These are phyloP conservation scores for Apostichopus californicus DNA, from an alignment of 35 echinoderm and acorn worm genomes.

Conservation along the genomic window DNA sequence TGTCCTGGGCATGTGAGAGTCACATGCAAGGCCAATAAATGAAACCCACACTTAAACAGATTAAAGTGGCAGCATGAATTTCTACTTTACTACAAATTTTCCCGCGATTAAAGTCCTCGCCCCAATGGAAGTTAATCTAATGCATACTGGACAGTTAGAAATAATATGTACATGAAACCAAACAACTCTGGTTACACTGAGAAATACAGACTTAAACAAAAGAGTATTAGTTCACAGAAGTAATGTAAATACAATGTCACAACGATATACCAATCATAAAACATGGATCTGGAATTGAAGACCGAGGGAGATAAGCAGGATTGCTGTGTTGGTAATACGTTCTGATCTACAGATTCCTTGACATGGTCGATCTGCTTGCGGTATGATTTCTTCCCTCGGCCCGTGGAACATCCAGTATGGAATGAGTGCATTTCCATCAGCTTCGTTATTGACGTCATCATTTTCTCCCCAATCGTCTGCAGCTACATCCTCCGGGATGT, in stretches of 20 bases:
- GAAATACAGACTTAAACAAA: not conserved
- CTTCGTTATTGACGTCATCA: not conserved
- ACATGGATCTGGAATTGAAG: not conserved
- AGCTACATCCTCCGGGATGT: not conserved
- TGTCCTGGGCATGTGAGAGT: no score
- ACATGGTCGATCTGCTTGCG: not conserved
- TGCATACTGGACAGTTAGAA: not conserved
- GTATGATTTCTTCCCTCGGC: not conserved
- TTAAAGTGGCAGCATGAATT: no score
- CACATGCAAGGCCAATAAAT: no score
- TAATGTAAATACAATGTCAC: no score
- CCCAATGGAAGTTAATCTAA: not conserved
- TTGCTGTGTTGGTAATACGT: not conserved
- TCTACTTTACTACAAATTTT: not conserved
- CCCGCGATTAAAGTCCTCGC: constrained; percentile 29
- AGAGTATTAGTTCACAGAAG: not conserved
- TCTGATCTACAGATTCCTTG: not conserved
- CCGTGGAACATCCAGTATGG: constrained; percentile 16
- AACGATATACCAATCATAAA: not conserved
- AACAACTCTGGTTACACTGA: not conserved
- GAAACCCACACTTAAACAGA: no score
- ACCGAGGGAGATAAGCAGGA: no score
- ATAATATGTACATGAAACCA: not conserved
- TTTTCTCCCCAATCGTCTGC: not conserved
- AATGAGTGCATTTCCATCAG: not conserved